Conservation (phyloP, 2,888 invertebrate species). For the Stegana nigrithorax region DNA sequence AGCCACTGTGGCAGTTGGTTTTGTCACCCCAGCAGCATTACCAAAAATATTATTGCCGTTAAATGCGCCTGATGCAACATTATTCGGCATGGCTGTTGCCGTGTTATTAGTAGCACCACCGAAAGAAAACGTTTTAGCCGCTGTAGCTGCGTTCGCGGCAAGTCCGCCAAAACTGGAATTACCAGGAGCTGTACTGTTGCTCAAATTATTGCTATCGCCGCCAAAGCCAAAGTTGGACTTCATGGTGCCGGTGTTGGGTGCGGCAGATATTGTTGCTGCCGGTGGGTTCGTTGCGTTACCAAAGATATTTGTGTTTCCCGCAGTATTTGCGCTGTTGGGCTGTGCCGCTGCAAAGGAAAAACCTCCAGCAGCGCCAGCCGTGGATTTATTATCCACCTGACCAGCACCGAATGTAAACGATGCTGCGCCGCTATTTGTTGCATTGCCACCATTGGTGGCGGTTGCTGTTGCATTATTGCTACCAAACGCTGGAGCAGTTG, state of each 20-base stretch:
- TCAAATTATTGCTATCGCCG: constrained; percentile 6
- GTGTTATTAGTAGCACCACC: constrained; percentile 26
- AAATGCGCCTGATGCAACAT: not conserved
- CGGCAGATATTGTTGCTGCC: not conserved
- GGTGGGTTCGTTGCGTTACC: constrained; percentile 19
- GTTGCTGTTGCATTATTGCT: not conserved
- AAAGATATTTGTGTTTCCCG: constrained; percentile 36
- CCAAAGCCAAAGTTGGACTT: constrained; percentile 44
- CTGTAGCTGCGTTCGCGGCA: constrained; percentile 18
- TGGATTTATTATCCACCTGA: constrained; percentile 8
- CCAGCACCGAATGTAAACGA: constrained; percentile 7
- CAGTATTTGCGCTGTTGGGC: constrained; percentile 21
- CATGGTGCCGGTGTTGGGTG: constrained; percentile 21
- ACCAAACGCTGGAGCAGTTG: not conserved
- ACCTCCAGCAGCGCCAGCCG: constrained; percentile 31
- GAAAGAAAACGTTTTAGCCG: constrained; percentile 45
- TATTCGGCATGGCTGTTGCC: too few species aligned
- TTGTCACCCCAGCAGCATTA: constrained; percentile 34
- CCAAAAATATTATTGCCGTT: constrained; percentile 44
- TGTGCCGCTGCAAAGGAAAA: constrained; percentile 34
- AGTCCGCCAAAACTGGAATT: constrained; percentile 31
- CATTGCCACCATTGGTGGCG: not conserved
- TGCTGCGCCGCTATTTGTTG: not conserved
- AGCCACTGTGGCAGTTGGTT: constrained; percentile 16
- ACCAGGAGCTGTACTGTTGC: constrained; percentile 8